Evolutionary conservation across 2,888 invertebrate genomes (phyloP).

Genomic region (Abrostola tripartita): DNA sequence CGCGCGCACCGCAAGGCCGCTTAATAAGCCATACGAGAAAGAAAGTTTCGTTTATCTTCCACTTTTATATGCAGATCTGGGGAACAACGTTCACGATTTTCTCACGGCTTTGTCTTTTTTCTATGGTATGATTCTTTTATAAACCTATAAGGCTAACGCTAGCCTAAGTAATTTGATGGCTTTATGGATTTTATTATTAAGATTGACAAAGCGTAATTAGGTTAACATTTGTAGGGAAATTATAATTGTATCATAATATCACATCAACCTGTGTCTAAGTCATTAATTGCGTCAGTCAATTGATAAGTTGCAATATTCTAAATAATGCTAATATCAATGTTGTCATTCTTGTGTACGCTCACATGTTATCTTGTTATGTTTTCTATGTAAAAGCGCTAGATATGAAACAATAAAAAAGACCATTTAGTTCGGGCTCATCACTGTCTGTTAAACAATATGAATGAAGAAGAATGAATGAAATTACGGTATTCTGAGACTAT

Average conservation of each 20-base stretch:
- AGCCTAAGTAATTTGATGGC: constrained; percentile 46
- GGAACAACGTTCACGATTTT: constrained; percentile 64
- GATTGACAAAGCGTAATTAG: no score
- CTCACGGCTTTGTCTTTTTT: constrained; percentile 65
- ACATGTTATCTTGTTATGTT: constrained; percentile 21
- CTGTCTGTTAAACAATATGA: constrained; percentile 35
- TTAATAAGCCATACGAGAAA: constrained; percentile 56
- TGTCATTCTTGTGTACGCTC: no score
- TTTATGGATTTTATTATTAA: constrained; percentile 29
- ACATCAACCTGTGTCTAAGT: no score
- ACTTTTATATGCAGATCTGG: constrained; percentile 67
- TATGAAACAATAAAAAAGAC: constrained; percentile 23
- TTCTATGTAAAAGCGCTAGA: constrained; percentile 24
- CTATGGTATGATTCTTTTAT: constrained; percentile 51
- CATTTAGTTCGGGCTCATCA: constrained; percentile 43
- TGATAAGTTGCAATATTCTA: no score
- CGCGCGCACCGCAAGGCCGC: constrained; percentile 42
- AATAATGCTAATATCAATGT: no score
- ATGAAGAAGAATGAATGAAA: constrained; percentile 49
- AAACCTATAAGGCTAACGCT: constrained; percentile 53
- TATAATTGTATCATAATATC: no score
- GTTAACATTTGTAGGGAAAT: no score
- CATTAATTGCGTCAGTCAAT: no score
- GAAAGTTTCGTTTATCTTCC: constrained; percentile 64
- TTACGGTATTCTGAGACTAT: constrained; percentile 33